These are phyloP conservation scores for Gasteruption jaculator DNA, from an alignment of 2,888 invertebrate genomes.

Conservation along the genomic window DNA sequence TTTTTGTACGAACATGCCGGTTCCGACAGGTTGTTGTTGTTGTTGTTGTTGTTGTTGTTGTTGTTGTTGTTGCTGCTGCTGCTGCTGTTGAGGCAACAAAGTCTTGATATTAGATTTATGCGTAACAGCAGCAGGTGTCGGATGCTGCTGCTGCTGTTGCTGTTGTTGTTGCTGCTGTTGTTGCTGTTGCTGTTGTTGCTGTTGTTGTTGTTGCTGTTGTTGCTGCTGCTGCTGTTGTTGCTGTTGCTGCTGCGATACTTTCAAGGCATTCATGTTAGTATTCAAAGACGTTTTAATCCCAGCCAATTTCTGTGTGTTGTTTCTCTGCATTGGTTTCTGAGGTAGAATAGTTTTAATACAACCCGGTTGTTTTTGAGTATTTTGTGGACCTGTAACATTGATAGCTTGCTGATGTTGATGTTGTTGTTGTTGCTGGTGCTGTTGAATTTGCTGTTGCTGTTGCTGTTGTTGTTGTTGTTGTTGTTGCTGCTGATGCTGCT, in stretches of 20 bases:
- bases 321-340: constrained; percentile 43
- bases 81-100: constrained; percentile 28
- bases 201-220: constrained; percentile 22
- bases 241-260: constrained; percentile 25
- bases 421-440: constrained; percentile 44
- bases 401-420: constrained; percentile 29
- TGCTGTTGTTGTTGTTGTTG: constrained; percentile 20
- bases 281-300: constrained; percentile 46
- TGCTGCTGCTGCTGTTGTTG: constrained; percentile 25
- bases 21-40: constrained; percentile 24
- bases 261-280: constrained; percentile 36
- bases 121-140: constrained; percentile 16
- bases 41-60: constrained; percentile 15
- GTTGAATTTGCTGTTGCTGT: no score
- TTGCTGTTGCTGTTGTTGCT: constrained; percentile 22
- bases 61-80: neutral
- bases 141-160: constrained; percentile 26
- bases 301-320: constrained; percentile 55
- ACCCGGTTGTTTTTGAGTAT: constrained; percentile 41
- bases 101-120: constrained; percentile 37
- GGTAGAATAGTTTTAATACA: constrained; percentile 46
- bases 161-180: constrained; percentile 24
- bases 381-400: constrained; percentile 31
- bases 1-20: constrained; percentile 33
- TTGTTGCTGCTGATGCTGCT: constrained; percentile 33